A percentile compares a stretch with the other conserved stretches of the same genome.
Evolutionary conservation across 2,113 vertebrate species (phyloP).

Genomic region (Motacilla tschutschensis): DNA sequence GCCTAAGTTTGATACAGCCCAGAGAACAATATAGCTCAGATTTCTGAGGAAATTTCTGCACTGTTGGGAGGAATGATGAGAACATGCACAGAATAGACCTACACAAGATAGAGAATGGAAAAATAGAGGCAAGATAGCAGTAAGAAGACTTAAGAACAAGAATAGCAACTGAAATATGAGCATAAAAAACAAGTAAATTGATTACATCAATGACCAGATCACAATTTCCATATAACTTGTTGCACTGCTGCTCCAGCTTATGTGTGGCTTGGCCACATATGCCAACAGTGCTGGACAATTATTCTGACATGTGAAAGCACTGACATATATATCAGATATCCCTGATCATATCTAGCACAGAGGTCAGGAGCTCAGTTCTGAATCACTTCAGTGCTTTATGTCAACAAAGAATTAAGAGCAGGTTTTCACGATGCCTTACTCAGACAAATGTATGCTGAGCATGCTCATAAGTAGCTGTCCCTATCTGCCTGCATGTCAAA

Average conservation of each 20-base stretch:
- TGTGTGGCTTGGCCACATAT: accelerated
- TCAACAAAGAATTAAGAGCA: background rate
- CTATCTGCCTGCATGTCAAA: background rate
- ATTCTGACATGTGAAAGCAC: background rate
- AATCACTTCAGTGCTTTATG: background rate
- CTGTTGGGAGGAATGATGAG: accelerated
- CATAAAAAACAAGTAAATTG: background rate
- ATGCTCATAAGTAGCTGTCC: accelerated
- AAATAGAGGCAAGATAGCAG: background rate
- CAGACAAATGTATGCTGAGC: accelerated
- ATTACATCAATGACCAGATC: background rate
- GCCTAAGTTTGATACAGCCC: background rate
- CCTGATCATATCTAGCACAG: background rate
- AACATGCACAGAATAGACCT: accelerated
- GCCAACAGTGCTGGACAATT: background rate
- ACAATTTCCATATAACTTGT: background rate
- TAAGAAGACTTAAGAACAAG: background rate
- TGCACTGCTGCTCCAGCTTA: background rate
- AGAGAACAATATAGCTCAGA: background rate
- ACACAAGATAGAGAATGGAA: background rate
- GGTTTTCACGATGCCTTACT: background rate
- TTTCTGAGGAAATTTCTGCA: background rate
- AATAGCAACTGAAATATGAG: background rate
- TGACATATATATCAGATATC: background rate
- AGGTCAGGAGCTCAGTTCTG: background rate